Percentiles rank a stretch among this genome's conserved stretches.
Evolutionary conservation across 2,888 invertebrate species (phyloP).

Genomic region (Mylabris sibirica): DNA sequence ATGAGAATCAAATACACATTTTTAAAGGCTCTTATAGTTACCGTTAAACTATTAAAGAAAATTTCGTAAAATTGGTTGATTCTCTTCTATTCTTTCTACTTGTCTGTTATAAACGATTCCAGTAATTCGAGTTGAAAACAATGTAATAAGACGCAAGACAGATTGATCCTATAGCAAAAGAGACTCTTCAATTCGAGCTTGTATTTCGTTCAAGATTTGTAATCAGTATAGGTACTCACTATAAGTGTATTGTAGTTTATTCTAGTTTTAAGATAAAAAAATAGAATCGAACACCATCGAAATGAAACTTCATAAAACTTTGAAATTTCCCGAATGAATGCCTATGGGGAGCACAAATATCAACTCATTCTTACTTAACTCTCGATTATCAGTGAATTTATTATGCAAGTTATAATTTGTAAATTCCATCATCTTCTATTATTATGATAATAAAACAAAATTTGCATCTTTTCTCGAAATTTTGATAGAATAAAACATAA

Average conservation of each 20-base stretch:
- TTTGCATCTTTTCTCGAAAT: background rate
- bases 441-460: background rate
- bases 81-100: background rate
- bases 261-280: conserved; percentile 4
- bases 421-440: background rate
- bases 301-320: conserved; percentile 32
- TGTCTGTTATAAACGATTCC: background rate
- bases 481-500: too few species aligned
- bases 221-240: conserved; percentile 30
- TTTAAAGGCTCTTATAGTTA: conserved; percentile 48
- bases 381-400: conserved; percentile 30
- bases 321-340: conserved; percentile 22
- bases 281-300: conserved; percentile 25
- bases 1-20: conserved; percentile 52
- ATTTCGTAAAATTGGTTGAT: background rate
- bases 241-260: conserved; percentile 28
- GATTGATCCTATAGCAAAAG: background rate
- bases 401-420: conserved; percentile 27
- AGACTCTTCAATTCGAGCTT: conserved; percentile 24
- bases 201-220: conserved; percentile 28
- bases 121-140: background rate
- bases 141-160: background rate
- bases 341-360: conserved; percentile 16
- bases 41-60: conserved; percentile 16
- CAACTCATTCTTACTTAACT: conserved; percentile 8